A percentile compares a stretch with the other conserved stretches of the same genome.
Evolutionary conservation across 2,797 vertebrate genomes (phyloP).

Genomic region (Tenualosa ilisha): DNA sequence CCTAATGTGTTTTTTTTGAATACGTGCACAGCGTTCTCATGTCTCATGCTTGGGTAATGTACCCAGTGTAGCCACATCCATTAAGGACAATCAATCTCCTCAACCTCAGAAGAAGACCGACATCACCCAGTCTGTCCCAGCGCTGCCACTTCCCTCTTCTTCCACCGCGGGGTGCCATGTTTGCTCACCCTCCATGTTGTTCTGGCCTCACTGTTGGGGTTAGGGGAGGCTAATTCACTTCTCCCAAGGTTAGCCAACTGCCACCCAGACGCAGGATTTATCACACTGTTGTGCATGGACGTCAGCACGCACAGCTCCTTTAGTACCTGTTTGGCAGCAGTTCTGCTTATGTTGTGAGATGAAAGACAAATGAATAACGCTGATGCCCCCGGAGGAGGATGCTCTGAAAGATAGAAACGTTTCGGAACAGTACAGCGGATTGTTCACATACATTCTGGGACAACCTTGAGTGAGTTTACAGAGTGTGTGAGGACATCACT

Average conservation of each 20-base stretch:
- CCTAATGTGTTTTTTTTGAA: too few species aligned
- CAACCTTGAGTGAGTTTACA: background rate
- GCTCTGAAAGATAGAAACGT: too few species aligned
- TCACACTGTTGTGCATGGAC: background rate
- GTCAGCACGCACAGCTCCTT: background rate
- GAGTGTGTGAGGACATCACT: background rate
- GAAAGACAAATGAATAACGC: background rate
- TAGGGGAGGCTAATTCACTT: background rate
- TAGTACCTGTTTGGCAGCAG: conserved; percentile 8
- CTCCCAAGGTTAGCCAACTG: conserved; percentile 1
- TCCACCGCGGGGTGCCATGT: background rate
- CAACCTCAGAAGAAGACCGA: background rate
- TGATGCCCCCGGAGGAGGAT: background rate
- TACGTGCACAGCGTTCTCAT: too few species aligned
- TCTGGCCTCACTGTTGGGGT: background rate
- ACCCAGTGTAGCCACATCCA: too few species aligned
- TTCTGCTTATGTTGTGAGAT: background rate
- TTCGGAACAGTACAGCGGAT: background rate
- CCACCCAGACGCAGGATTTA: background rate
- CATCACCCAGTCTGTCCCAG: background rate
- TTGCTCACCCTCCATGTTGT: background rate
- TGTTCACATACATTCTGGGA: background rate
- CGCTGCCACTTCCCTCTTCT: too few species aligned
- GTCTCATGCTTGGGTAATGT: too few species aligned
- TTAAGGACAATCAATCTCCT: too few species aligned